These are phyloP conservation scores for Brenthis hecate DNA, from an alignment of 2,888 invertebrate genomes.

Conservation along the genomic window DNA sequence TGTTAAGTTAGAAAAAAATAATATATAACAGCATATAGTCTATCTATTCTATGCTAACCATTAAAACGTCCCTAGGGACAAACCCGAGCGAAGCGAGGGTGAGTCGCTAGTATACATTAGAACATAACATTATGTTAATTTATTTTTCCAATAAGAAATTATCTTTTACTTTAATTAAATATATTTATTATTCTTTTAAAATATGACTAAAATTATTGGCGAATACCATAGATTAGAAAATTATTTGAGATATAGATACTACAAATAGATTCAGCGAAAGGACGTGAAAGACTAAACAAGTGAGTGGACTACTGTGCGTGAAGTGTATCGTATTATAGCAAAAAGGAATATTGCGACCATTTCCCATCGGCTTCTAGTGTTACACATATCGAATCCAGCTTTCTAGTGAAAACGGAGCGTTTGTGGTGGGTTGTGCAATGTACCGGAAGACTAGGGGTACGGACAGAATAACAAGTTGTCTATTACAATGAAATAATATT, in stretches of 20 bases:
- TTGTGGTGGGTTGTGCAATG: conserved; percentile 71
- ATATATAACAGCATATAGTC: too few relatives aligned
- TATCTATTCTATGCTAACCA: too few relatives aligned
- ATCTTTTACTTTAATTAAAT: too few relatives aligned
- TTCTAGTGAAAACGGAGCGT: conserved; percentile 74
- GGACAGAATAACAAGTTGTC: conserved; percentile 28
- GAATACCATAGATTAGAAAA: too few relatives aligned
- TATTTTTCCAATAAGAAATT: too few relatives aligned
- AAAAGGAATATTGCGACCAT: conserved; percentile 54
- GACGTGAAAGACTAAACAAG: conserved; percentile 20
- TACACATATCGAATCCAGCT: conserved; percentile 74
- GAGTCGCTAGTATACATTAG: too few relatives aligned
- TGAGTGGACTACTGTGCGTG: conserved; percentile 26
- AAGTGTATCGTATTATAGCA: conserved; percentile 35
- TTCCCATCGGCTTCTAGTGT: conserved; percentile 62
- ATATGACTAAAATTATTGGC: too few relatives aligned
- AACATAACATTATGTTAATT: too few relatives aligned
- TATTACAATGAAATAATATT: neutral
- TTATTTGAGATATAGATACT: neutral
- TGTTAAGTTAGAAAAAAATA: too few relatives aligned
- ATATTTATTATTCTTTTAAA: neutral
- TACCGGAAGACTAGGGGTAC: conserved; percentile 57
- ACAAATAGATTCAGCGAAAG: conserved; percentile 8
- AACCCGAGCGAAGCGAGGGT: too few relatives aligned
- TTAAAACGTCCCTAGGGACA: too few relatives aligned